These are phyloP conservation scores for Melipona beecheii DNA, from an alignment of 2,888 invertebrate species.

Conservation along the genomic window DNA sequence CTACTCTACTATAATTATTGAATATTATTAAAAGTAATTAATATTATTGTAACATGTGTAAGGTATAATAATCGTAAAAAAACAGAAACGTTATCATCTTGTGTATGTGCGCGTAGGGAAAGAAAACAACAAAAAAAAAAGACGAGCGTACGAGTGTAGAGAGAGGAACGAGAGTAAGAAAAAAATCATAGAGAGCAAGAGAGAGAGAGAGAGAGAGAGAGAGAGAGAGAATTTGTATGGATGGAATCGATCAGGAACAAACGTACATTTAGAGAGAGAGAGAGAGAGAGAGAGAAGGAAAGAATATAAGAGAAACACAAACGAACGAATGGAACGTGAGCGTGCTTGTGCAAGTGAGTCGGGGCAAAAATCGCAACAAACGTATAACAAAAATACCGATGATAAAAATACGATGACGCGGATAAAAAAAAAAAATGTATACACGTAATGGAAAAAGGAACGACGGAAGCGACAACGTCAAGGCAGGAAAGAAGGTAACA, in stretches of 20 bases:
- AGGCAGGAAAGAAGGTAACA: neutral
- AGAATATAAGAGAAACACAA: conserved; percentile 14
- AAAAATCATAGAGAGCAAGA: conserved; percentile 24
- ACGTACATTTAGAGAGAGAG: neutral
- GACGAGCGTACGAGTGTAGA: conserved; percentile 32
- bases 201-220: conserved; percentile 28
- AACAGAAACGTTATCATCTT: conserved; percentile 69
- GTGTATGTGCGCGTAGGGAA: conserved; percentile 67
- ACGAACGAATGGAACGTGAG: conserved; percentile 67
- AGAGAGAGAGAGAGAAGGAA: neutral
- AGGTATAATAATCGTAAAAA: conserved; percentile 74
- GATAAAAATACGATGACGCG: neutral
- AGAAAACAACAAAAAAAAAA: conserved; percentile 5
- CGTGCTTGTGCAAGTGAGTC: conserved; percentile 76
- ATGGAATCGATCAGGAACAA: conserved; percentile 49
- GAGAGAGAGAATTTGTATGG: conserved; percentile 8
- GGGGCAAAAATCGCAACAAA: conserved; percentile 77
- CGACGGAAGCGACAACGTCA: neutral
- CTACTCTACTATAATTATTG: conserved; percentile 86
- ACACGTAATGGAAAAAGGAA: conserved; percentile 42
- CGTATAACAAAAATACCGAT: conserved; percentile 16
- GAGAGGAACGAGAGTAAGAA: conserved; percentile 22
- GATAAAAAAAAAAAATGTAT: neutral
- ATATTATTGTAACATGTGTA: conserved; percentile 82
- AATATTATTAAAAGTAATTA: conserved; percentile 79